Percentiles rank a stretch among this genome's conserved stretches.
These are phyloP conservation scores for Rhynchotus rufescens DNA, from an alignment of 2,797 vertebrate genomes.

Conservation along the genomic window DNA sequence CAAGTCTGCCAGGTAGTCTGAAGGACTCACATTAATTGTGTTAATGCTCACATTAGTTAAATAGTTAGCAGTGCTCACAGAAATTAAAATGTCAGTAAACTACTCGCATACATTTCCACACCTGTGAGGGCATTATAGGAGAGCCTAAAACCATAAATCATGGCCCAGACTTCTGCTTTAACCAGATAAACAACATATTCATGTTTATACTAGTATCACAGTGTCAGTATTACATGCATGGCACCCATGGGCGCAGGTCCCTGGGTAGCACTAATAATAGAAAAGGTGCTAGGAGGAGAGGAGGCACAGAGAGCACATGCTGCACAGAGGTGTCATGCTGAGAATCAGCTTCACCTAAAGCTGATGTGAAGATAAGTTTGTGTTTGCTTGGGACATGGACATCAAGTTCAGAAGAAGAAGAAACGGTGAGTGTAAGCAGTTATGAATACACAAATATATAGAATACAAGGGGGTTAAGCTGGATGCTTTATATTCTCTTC, in stretches of 20 bases:
- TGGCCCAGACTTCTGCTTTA: not conserved
- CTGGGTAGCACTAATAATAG: not conserved
- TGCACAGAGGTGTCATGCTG: not conserved
- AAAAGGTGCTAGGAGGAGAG: not conserved
- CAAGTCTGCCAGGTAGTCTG: not conserved
- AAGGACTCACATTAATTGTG: not conserved
- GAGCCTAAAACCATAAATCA: not conserved
- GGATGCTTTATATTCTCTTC: not conserved
- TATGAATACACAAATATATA: not conserved
- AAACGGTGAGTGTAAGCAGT: not conserved
- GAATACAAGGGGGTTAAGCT: not conserved
- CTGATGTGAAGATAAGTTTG: not conserved
- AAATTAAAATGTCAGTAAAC: not conserved
- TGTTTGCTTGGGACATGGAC: not conserved
- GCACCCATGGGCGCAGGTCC: not conserved
- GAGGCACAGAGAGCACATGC: not conserved
- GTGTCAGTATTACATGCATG: fast-evolving
- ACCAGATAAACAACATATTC: not conserved
- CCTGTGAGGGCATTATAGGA: not conserved
- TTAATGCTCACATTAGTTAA: not conserved
- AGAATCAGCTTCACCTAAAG: not conserved
- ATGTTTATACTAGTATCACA: not conserved
- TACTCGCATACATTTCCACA: not conserved
- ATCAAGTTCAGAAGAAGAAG: not conserved
- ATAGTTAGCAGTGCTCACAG: too few relatives aligned